Base-by-base conservation (phyloP, 2,888 invertebrate genomes). In the Drosophila paranaensis region DNA sequence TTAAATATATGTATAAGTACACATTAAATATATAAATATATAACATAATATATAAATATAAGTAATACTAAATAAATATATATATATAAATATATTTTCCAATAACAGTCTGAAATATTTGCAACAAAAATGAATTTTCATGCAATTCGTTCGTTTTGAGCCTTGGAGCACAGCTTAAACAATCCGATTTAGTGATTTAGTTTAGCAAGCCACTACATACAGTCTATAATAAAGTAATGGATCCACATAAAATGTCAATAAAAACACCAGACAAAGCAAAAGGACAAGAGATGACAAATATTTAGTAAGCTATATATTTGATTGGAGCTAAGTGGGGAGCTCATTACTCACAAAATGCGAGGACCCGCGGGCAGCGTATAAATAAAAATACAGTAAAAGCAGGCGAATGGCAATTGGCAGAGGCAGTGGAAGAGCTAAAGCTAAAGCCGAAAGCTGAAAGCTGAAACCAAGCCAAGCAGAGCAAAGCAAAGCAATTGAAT, bases 401-500 rank as follows among this genome's bases (percentile, higher is more conserved):
- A 43, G 45, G 27, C 45, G 37, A 57, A 57, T 50, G 27, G 45
- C 43, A 43, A 43, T 54, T 54, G 30, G 43, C 56, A 70, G 62
- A n/a, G 53, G 14, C 8, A 25, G 9, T 33, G 25, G 43, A 20
- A 56, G 14, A 56, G 39, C 61, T 42, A 70, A 65, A 46, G 48
- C 48, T 9, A 4, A 5, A 33, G 40, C 25, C 16, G 6, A 13
- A 35, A 50, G 50, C 20, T 4, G 6, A 50, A 42, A 35, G 56
- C 45, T 37, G 37, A 55, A 55, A 42, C 11, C 56, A 48, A 62
- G 20, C 48, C 51, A 56, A 73, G 54, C 61, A 56, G 53, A 75
- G 56, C 60, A 71, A 69, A 63, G 71, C 61, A 75, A 60, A 76
- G 81, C 81, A 81, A 82, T 83, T 82, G 78, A 82, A 82, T 79